A percentile compares a stretch with the other conserved stretches of the same genome.
These are phyloP conservation scores for Heterotis niloticus DNA, from an alignment of 2,113 vertebrate species.

Conservation along the genomic window DNA sequence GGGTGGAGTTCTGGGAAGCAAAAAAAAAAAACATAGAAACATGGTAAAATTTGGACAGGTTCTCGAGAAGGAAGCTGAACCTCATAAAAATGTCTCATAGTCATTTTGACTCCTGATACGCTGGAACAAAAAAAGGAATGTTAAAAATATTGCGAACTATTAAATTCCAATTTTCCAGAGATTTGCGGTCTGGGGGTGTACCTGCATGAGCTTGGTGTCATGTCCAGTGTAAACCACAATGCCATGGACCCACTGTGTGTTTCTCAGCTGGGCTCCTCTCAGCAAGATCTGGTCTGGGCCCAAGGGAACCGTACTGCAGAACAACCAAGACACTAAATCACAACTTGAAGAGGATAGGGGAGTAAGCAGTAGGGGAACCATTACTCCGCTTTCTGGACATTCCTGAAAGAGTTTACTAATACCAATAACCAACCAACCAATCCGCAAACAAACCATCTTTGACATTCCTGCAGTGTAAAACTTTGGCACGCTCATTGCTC, in stretches of 20 bases:
- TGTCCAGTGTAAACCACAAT: conserved; percentile 97
- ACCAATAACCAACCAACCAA: not conserved
- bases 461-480: too few species aligned
- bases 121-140: not conserved
- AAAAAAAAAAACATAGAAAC: conserved; percentile 17
- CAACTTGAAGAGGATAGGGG: not conserved
- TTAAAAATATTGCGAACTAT: not conserved
- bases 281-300: conserved; percentile 95
- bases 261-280: conserved; percentile 91
- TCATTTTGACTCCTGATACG: too few species aligned
- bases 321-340: not conserved
- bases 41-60: not conserved
- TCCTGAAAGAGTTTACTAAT: not conserved
- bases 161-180: not conserved
- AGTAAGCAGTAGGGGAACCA: not conserved
- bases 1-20: conserved; percentile 86
- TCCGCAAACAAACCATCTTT: too few species aligned
- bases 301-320: conserved; percentile 78
- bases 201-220: conserved; percentile 99
- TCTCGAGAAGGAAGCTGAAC: not conserved
- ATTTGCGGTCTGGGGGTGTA: conserved; percentile 36
- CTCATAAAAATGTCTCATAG: not conserved
- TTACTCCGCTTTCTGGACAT: not conserved
- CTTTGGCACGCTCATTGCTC: too few species aligned
- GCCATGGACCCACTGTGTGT: conserved; percentile 95